These are phyloP conservation scores for Luffia ferchaultella DNA, from an alignment of 2,888 invertebrate species.

Conservation along the genomic window DNA sequence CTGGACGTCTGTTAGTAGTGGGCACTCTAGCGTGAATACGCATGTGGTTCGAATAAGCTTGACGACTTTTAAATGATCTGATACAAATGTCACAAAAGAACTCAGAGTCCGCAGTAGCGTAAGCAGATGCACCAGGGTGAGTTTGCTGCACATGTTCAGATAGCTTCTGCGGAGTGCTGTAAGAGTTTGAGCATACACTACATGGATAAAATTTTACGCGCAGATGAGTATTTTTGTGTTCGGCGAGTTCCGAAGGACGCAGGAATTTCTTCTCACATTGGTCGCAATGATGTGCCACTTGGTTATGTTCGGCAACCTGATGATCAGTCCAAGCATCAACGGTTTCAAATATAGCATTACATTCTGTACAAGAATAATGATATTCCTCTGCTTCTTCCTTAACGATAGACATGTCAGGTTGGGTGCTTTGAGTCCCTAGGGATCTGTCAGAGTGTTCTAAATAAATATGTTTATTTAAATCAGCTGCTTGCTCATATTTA, in stretches of 20 bases:
- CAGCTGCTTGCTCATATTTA: constrained; percentile 61
- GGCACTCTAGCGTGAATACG: constrained; percentile 60
- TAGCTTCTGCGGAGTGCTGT: constrained; percentile 69
- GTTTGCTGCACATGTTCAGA: constrained; percentile 62
- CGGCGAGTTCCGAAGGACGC: constrained; percentile 66
- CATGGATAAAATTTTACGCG: constrained; percentile 72
- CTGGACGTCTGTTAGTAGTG: constrained; percentile 54
- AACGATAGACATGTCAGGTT: constrained; percentile 51
- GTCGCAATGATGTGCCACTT: constrained; percentile 63
- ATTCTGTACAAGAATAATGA: constrained; percentile 68
- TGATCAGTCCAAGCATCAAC: constrained; percentile 67
- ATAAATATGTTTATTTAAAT: constrained; percentile 67
- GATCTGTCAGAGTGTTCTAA: constrained; percentile 61
- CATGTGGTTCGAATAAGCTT: constrained; percentile 63
- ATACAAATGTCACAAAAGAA: constrained; percentile 68
- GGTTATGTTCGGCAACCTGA: constrained; percentile 62
- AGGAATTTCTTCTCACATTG: constrained; percentile 71
- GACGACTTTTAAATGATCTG: constrained; percentile 65
- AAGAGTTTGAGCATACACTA: constrained; percentile 64
- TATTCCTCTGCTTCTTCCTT: constrained; percentile 61
- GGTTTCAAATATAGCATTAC: constrained; percentile 65
- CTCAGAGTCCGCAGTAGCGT: constrained; percentile 31
- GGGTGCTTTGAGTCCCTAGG: constrained; percentile 19
- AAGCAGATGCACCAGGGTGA: constrained; percentile 44
- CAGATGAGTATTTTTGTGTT: constrained; percentile 72